phyloP scores from a whole-genome alignment of 1,140 invertebrate species.

The Ephestia elutella region DNA sequence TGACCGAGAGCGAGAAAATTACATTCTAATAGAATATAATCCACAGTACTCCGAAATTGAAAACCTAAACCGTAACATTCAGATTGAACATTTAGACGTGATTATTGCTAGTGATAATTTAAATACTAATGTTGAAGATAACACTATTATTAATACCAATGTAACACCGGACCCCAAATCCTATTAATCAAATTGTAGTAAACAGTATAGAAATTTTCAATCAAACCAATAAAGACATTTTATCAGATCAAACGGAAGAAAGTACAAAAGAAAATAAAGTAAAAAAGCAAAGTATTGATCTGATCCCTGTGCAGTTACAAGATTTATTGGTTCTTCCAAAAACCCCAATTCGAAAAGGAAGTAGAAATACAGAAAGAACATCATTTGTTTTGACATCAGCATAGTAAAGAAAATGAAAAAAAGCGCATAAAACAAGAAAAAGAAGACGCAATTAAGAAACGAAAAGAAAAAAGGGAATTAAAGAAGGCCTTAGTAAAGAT shows the following conservation, averaged over 20 bases:
- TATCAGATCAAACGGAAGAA: not conserved
- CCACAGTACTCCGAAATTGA: not conserved
- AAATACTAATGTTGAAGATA: not conserved
- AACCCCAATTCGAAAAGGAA: conserved; percentile 20
- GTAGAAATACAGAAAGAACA: conserved; percentile 15
- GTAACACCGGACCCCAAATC: not conserved
- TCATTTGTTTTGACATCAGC: conserved; percentile 24
- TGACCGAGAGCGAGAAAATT: not conserved
- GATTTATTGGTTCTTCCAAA: conserved; percentile 21
- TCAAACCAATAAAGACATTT: not conserved
- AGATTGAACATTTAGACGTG: not conserved
- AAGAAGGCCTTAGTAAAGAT: conserved; percentile 16
- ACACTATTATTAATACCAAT: too few relatives aligned
- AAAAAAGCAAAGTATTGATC: not conserved
- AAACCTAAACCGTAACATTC: not conserved
- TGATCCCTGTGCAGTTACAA: not conserved
- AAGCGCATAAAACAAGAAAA: conserved; percentile 18
- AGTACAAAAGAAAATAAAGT: not conserved
- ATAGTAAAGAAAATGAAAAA: conserved; percentile 21
- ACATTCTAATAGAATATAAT: not conserved
- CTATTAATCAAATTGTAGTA: not conserved
- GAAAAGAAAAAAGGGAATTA: conserved; percentile 18
- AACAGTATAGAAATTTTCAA: not conserved
- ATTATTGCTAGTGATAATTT: not conserved
- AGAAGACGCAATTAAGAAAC: conserved; percentile 20